Percentiles rank a stretch among this genome's conserved stretches.
phyloP scores from a whole-genome alignment of 2,113 vertebrate genomes.

The Catharus bicknelli region DNA sequence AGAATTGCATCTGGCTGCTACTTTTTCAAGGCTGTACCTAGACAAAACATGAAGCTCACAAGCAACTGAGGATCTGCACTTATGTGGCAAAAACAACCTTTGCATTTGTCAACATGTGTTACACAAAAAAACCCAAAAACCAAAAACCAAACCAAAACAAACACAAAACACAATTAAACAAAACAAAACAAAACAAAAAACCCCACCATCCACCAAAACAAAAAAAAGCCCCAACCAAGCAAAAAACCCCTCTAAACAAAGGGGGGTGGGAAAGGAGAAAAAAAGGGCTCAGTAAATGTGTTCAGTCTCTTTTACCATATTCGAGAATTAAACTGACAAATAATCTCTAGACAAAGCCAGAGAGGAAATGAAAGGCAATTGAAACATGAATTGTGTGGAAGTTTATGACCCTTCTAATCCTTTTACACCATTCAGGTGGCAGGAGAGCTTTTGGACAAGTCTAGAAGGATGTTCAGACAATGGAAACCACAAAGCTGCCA shows the following conservation, averaged over 20 bases:
- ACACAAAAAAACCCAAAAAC: background rate
- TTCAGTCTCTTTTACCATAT: background rate
- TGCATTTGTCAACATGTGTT: background rate
- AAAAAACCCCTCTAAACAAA: background rate
- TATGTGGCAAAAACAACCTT: background rate
- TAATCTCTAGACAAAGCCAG: background rate
- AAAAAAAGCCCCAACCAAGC: background rate
- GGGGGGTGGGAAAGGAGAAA: accelerated
- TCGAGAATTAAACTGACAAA: background rate
- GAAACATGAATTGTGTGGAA: background rate
- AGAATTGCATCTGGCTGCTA: background rate
- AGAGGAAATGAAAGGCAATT: background rate
- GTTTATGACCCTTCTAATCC: background rate
- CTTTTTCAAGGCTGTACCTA: background rate
- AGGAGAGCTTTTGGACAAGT: background rate
- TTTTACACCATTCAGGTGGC: background rate
- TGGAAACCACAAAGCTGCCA: background rate
- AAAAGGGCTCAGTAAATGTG: background rate
- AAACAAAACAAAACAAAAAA: background rate
- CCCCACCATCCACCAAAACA: too few relatives aligned
- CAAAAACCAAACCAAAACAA: background rate
- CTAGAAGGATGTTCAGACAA: background rate
- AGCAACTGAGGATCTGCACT: background rate
- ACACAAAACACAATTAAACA: background rate
- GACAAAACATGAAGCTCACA: background rate